Conservation (phyloP, 64 coral and sea anemone species). For the Hydrozoanthus tunicans region DNA sequence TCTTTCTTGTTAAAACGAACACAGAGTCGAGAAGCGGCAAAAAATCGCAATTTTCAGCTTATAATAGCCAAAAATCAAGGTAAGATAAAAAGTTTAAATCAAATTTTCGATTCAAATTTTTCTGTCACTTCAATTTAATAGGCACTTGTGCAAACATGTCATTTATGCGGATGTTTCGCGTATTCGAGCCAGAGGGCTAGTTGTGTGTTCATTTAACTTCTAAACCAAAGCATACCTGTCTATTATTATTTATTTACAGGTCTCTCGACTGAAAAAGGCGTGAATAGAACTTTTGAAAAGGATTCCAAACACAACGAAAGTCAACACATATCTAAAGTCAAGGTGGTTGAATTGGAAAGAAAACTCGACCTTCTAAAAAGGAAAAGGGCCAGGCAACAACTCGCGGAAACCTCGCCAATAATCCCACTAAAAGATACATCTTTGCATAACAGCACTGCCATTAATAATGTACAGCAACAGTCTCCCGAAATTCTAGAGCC, state of each 20-base stretch:
- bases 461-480: conserved; percentile 58
- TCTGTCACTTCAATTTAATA: conserved; percentile 1
- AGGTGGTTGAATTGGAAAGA: neutral
- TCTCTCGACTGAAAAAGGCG: conserved; percentile 46
- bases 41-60: conserved; percentile 28
- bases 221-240: conserved; percentile 43
- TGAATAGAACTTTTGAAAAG: conserved; percentile 1
- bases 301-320: neutral
- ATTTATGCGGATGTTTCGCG: neutral
- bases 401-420: neutral
- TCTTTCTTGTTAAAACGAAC: conserved; percentile 59
- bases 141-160: conserved; percentile 48
- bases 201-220: conserved; percentile 57
- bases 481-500: conserved; percentile 1
- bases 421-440: conserved; percentile 26
- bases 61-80: neutral
- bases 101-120: conserved; percentile 30
- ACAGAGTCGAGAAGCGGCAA: neutral
- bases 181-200: conserved; percentile 37
- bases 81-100: conserved; percentile 10
- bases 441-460: neutral
- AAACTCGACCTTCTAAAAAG: conserved; percentile 18
- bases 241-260: conserved; percentile 68
- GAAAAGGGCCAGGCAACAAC: conserved; percentile 29
- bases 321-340: neutral